phyloP scores from a whole-genome alignment of 2,888 invertebrate species.

The Drosophila nigricruria region DNA sequence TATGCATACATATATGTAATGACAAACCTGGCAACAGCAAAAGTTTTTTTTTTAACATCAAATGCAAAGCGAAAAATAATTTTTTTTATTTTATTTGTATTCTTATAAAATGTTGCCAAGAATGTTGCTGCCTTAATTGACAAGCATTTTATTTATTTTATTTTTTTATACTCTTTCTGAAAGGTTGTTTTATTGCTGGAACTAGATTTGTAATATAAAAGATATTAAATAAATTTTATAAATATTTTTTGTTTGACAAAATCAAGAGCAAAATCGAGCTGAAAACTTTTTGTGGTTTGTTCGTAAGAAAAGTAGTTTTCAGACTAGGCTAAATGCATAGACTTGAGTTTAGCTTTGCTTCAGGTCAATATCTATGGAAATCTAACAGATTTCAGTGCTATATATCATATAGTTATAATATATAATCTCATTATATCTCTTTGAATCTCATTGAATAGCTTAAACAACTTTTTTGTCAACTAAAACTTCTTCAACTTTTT shows the following conservation, averaged over 20 bases:
- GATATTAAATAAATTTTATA: not conserved
- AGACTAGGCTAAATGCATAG: not conserved
- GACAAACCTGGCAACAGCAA: not conserved
- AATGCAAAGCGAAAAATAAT: slow-evolving; percentile 13
- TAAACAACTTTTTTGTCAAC: not conserved
- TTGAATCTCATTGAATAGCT: not conserved
- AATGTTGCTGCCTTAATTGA: slow-evolving; percentile 30
- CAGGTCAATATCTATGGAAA: not conserved
- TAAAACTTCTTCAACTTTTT: not conserved
- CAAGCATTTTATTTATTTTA: slow-evolving; percentile 16
- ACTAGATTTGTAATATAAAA: not conserved
- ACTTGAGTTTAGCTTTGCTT: not conserved
- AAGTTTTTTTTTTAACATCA: slow-evolving; percentile 3
- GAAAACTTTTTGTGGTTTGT: not conserved
- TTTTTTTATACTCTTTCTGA: slow-evolving; percentile 2
- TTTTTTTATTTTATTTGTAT: not conserved
- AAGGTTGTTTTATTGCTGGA: not conserved
- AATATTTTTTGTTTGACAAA: not conserved
- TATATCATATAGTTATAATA: not conserved
- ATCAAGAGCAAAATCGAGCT: not conserved
- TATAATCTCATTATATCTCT: not conserved
- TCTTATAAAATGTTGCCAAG: slow-evolving; percentile 15
- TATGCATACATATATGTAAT: not conserved
- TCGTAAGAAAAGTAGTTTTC: not conserved
- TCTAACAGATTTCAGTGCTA: not conserved